phyloP scores from a whole-genome alignment of 2,797 vertebrate species.

The Enteromius unitaeniatus region DNA sequence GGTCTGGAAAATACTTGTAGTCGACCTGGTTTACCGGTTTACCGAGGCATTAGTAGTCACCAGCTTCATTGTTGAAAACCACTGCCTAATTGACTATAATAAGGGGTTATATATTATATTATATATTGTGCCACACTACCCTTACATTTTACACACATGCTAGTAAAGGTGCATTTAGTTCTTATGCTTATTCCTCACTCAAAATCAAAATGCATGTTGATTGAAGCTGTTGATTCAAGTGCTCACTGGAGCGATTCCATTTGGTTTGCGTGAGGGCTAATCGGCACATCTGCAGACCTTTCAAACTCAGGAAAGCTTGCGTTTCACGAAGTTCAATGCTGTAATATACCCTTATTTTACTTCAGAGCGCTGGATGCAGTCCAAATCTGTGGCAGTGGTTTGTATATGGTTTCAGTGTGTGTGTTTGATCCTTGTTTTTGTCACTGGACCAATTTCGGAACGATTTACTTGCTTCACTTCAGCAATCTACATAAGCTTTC shows the following conservation, averaged over 20 bases:
- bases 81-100: background rate
- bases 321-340: background rate
- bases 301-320: background rate
- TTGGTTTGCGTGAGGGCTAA: slow-evolving; percentile 19
- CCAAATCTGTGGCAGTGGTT: background rate
- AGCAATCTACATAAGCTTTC: background rate
- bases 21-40: background rate
- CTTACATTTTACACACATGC: background rate
- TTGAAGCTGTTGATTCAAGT: slow-evolving; percentile 13
- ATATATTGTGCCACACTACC: background rate
- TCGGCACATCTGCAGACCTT: slow-evolving; percentile 34
- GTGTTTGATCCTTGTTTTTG: slow-evolving; percentile 20
- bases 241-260: slow-evolving; percentile 7
- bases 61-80: background rate
- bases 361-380: slow-evolving; percentile 16
- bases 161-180: background rate
- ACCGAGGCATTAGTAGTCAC: background rate
- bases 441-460: slow-evolving; percentile 10
- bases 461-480: background rate
- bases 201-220: slow-evolving; percentile 21
- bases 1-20: background rate
- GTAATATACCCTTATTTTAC: slow-evolving; percentile 21
- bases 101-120: background rate
- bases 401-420: slow-evolving; percentile 8
- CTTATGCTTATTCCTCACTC: background rate